phyloP scores from a whole-genome alignment of 2,888 invertebrate species.

The Rhynchonema sp. region DNA sequence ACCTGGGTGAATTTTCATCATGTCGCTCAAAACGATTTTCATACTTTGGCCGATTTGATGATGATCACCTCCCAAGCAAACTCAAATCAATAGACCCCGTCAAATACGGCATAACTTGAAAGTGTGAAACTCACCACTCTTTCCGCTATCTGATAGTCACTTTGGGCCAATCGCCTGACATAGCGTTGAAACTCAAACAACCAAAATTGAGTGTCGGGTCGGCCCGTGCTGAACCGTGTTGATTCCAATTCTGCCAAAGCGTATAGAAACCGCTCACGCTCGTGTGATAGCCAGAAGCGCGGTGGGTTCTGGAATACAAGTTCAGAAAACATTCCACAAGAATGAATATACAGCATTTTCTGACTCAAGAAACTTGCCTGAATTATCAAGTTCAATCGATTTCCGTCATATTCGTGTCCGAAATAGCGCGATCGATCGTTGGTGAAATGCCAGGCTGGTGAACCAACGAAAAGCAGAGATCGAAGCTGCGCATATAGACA shows the following conservation, averaged over 20 bases:
- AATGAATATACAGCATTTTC: no score
- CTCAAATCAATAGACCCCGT: no score
- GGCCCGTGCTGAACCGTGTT: slow-evolving; percentile 41
- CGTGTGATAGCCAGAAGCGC: slow-evolving; percentile 56
- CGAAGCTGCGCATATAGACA: no score
- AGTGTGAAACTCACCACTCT: no score
- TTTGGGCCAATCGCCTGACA: background rate
- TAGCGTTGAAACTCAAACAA: background rate
- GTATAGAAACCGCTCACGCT: slow-evolving; percentile 57
- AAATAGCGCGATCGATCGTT: slow-evolving; percentile 72
- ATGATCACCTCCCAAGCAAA: no score
- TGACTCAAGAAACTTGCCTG: no score
- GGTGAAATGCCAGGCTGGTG: slow-evolving; percentile 71
- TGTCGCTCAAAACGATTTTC: no score
- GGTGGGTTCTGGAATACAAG: slow-evolving; percentile 53
- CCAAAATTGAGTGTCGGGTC: background rate
- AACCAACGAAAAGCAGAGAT: slow-evolving; percentile 64
- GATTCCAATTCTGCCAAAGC: slow-evolving; percentile 56
- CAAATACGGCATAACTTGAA: no score
- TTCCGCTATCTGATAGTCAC: no score
- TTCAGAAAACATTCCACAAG: no score
- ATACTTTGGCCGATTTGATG: no score
- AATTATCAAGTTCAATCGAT: slow-evolving; percentile 69
- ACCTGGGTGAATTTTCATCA: no score
- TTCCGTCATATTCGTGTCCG: slow-evolving; percentile 72